Evolutionary conservation across 2,797 vertebrate species (phyloP).

Genomic region (Stomatorhinus walkeri): DNA sequence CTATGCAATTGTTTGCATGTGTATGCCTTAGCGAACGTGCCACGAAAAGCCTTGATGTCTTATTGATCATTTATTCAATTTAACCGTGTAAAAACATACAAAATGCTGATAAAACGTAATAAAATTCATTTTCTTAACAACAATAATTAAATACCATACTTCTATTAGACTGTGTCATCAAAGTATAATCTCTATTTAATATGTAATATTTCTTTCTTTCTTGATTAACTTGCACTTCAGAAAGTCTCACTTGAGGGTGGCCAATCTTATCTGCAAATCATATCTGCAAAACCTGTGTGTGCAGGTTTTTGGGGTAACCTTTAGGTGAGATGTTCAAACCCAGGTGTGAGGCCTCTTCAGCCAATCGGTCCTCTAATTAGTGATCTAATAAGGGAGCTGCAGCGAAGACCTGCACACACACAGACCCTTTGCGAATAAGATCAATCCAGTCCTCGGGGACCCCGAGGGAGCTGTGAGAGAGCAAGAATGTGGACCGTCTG

Average conservation of each 20-base stretch:
- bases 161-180: neutral
- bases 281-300: too few relatives aligned
- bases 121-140: neutral
- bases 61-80: neutral
- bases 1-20: neutral
- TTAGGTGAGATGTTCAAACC: too few relatives aligned
- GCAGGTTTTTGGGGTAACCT: too few relatives aligned
- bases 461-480: neutral
- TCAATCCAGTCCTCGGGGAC: neutral
- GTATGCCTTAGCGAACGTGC: neutral
- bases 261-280: too few relatives aligned
- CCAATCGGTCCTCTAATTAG: too few relatives aligned
- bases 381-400: too few relatives aligned
- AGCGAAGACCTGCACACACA: too few relatives aligned
- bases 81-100: neutral
- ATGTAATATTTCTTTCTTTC: neutral
- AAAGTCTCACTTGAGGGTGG: neutral
- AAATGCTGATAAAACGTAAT: neutral
- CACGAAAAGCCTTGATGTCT: neutral
- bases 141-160: neutral
- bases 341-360: too few relatives aligned
- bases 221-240: neutral
- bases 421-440: too few relatives aligned
- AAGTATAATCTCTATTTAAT: neutral
- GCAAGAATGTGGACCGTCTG: neutral